Evolutionary conservation across 2,113 vertebrate species (phyloP).

Genomic region (Ia io): DNA sequence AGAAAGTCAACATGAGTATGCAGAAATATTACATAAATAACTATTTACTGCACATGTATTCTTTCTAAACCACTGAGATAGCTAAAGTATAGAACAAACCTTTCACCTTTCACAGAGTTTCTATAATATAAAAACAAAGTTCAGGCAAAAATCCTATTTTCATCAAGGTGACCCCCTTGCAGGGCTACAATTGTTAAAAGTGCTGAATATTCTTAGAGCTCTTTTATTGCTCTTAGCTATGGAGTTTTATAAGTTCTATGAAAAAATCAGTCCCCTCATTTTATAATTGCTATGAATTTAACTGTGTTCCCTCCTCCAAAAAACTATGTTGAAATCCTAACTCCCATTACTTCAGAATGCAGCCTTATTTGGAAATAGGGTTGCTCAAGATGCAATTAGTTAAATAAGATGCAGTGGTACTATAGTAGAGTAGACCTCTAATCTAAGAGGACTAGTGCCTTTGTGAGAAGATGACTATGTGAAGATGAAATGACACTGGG

Average conservation of each 20-base stretch:
- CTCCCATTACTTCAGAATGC: background rate
- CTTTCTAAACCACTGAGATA: background rate
- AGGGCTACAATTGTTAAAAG: background rate
- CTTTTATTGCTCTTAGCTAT: background rate
- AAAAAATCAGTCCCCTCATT: background rate
- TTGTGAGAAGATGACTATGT: background rate
- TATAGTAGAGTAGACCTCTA: background rate
- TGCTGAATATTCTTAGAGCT: background rate
- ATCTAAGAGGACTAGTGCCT: background rate
- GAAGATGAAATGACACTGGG: background rate
- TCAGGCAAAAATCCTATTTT: background rate
- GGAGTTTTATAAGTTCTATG: background rate
- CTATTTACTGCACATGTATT: background rate
- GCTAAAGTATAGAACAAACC: background rate
- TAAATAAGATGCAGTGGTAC: background rate
- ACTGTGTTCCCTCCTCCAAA: background rate
- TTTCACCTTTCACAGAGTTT: background rate
- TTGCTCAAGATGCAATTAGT: background rate
- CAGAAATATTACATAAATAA: background rate
- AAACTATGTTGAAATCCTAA: background rate
- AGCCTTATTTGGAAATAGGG: background rate
- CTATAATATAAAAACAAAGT: background rate
- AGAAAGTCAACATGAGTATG: background rate
- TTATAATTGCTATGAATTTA: background rate
- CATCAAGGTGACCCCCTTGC: background rate